These are phyloP conservation scores for Hypsopygia costalis DNA, from an alignment of 2,888 invertebrate species.

Conservation along the genomic window DNA sequence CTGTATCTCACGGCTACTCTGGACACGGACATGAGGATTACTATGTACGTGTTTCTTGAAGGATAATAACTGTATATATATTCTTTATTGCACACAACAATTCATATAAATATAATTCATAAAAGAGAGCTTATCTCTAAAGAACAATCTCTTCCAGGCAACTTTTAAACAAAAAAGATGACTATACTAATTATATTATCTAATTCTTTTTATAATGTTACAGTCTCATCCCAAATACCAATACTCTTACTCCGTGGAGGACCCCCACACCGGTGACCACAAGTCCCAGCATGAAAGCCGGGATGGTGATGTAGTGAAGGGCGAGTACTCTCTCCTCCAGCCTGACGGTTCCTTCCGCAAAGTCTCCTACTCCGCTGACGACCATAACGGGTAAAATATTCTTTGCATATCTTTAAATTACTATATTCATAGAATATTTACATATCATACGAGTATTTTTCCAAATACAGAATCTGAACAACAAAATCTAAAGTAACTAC, in stretches of 20 bases:
- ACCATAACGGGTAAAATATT: conserved; percentile 71
- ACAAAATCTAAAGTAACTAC: background rate
- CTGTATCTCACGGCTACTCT: conserved; percentile 31
- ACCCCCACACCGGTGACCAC: conserved; percentile 82
- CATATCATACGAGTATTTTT: too few relatives aligned
- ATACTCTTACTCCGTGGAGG: conserved; percentile 81
- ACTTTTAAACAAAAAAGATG: background rate
- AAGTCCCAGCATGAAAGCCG: conserved; percentile 81
- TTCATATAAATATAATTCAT: too few relatives aligned
- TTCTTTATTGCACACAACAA: too few relatives aligned
- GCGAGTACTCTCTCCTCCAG: conserved; percentile 82
- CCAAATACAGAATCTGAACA: background rate
- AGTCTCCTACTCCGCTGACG: conserved; percentile 81
- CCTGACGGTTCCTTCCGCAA: conserved; percentile 82
- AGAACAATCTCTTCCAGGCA: too few relatives aligned
- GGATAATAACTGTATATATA: background rate
- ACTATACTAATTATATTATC: background rate
- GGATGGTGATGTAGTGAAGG: conserved; percentile 83
- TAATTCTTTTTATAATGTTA: conserved; percentile 15
- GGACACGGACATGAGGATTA: conserved; percentile 48
- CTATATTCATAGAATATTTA: background rate
- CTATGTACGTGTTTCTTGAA: conserved; percentile 38
- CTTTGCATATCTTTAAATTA: background rate
- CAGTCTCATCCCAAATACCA: conserved; percentile 82
- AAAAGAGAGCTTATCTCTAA: too few relatives aligned